A percentile compares a stretch with the other conserved stretches of the same genome.
These are phyloP conservation scores for Pinna nobilis DNA, from an alignment of 1,140 invertebrate genomes.

Conservation along the genomic window DNA sequence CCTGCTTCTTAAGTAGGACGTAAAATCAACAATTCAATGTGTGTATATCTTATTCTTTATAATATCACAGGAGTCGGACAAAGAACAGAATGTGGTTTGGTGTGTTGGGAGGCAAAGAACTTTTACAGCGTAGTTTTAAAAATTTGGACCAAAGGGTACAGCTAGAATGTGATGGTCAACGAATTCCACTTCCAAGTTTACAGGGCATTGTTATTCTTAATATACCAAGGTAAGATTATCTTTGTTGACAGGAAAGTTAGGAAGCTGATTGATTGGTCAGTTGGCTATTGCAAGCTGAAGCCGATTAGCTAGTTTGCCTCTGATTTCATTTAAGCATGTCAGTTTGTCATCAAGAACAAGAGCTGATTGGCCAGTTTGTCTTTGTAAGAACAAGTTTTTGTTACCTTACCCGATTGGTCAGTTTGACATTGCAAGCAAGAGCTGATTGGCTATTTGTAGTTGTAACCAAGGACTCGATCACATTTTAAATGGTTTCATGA, in stretches of 20 bases:
- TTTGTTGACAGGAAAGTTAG: neutral
- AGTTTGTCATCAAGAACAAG: too few relatives aligned
- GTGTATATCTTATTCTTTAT: neutral
- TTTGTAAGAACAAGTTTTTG: too few relatives aligned
- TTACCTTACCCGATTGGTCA: too few relatives aligned
- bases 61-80: constrained; percentile 80
- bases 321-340: too few relatives aligned
- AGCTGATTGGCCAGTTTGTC: too few relatives aligned
- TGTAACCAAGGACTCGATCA: too few relatives aligned
- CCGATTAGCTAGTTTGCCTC: too few relatives aligned
- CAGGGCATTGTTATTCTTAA: constrained; percentile 98
- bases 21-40: neutral
- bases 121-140: constrained; percentile 89
- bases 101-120: constrained; percentile 93
- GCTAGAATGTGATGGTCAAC: constrained; percentile 91
- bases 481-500: too few relatives aligned
- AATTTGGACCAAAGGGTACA: constrained; percentile 96
- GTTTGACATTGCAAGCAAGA: too few relatives aligned
- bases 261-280: neutral
- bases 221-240: constrained; percentile 84
- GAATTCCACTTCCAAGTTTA: constrained; percentile 93
- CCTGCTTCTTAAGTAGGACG: too few relatives aligned
- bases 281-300: too few relatives aligned
- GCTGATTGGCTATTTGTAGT: too few relatives aligned
- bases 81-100: constrained; percentile 99